phyloP scores from a whole-genome alignment of 2,113 vertebrate genomes.

The Porphyrio hochstetteri region DNA sequence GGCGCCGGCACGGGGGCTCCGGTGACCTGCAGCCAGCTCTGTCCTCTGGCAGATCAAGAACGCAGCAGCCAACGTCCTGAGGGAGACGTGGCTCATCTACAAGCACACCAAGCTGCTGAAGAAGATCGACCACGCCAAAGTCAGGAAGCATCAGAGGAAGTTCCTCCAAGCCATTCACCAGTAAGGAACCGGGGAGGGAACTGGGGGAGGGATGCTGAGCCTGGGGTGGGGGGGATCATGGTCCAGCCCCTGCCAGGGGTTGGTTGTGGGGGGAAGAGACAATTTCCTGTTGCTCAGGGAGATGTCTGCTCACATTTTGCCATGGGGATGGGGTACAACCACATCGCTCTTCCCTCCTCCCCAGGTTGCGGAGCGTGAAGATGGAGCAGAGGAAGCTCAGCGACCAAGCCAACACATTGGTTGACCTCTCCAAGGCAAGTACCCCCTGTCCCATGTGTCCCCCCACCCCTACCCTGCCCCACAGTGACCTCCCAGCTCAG shows the following conservation, averaged over 20 bases:
- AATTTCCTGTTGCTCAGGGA: neutral
- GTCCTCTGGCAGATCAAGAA: slow-evolving; percentile 91
- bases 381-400: slow-evolving; percentile 99
- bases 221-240: too few species aligned
- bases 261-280: neutral
- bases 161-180: slow-evolving; percentile 99
- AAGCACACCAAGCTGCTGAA: slow-evolving; percentile 97
- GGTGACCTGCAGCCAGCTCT: neutral
- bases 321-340: neutral
- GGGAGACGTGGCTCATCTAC: slow-evolving; percentile 98
- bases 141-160: slow-evolving; percentile 96
- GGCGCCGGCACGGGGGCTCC: too few species aligned
- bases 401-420: slow-evolving; percentile 97
- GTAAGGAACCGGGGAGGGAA: slow-evolving; percentile 73
- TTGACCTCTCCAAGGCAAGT: slow-evolving; percentile 96
- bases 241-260: neutral
- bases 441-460: too few species aligned
- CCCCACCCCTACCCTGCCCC: too few species aligned
- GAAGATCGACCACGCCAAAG: slow-evolving; percentile 96
- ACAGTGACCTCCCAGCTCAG: too few species aligned
- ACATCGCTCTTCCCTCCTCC: slow-evolving; percentile 38
- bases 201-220: neutral
- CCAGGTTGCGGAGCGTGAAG: slow-evolving; percentile 94
- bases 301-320: neutral
- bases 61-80: slow-evolving; percentile 92